Evolutionary conservation across 2,888 invertebrate species (phyloP).

Genomic region (Cerceris ruficornis): DNA sequence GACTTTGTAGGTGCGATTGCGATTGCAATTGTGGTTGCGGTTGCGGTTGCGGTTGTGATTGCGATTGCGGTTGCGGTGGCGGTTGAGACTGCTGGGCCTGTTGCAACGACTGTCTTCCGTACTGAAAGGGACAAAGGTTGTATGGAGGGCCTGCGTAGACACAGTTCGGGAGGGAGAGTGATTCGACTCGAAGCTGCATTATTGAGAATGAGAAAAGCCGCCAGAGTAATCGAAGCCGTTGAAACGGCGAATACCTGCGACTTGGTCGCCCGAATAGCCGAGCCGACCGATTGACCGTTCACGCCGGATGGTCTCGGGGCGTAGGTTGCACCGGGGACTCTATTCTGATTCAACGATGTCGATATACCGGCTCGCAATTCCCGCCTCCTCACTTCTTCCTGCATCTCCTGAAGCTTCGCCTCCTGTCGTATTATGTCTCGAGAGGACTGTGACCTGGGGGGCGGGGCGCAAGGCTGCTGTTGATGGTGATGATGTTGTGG

Average conservation of each 20-base stretch:
- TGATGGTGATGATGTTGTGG: slow-evolving; percentile 62
- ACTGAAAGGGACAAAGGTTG: slow-evolving; percentile 57
- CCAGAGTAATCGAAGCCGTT: neutral
- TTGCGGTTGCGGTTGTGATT: slow-evolving; percentile 21
- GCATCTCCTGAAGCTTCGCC: slow-evolving; percentile 91
- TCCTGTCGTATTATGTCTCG: slow-evolving; percentile 83
- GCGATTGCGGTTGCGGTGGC: slow-evolving; percentile 21
- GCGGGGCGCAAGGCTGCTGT: slow-evolving; percentile 49
- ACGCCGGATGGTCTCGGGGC: slow-evolving; percentile 67
- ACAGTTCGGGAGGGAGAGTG: slow-evolving; percentile 62
- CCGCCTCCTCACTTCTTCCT: slow-evolving; percentile 88
- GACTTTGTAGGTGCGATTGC: slow-evolving; percentile 5
- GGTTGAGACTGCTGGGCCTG: slow-evolving; percentile 1
- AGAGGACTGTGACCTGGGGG: slow-evolving; percentile 82
- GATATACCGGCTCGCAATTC: slow-evolving; percentile 78
- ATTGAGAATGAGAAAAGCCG: neutral
- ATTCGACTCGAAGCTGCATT: slow-evolving; percentile 12
- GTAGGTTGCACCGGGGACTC: slow-evolving; percentile 66
- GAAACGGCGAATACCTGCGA: slow-evolving; percentile 47
- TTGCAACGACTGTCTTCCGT: slow-evolving; percentile 46
- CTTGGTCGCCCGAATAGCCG: slow-evolving; percentile 62
- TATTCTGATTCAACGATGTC: slow-evolving; percentile 69
- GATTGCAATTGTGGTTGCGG: slow-evolving; percentile 1
- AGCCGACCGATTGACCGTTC: slow-evolving; percentile 69
- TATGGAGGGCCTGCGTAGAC: slow-evolving; percentile 73